These are phyloP conservation scores for Bombylius discolor DNA, from an alignment of 2,888 invertebrate species.

Conservation along the genomic window DNA sequence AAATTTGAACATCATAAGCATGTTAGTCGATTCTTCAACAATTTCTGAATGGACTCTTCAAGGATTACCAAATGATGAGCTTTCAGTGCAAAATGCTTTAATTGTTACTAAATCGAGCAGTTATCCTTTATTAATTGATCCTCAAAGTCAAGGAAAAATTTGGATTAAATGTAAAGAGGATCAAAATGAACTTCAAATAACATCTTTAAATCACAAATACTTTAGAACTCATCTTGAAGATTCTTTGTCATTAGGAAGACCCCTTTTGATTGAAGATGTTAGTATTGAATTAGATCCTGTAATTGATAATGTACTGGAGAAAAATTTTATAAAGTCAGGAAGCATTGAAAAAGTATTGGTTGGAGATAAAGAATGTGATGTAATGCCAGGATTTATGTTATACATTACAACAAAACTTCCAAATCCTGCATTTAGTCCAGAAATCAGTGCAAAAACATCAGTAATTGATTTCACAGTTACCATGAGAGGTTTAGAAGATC, in stretches of 20 bases:
- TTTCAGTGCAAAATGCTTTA: constrained; percentile 91
- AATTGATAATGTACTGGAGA: constrained; percentile 90
- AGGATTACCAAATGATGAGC: constrained; percentile 89
- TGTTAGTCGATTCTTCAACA: constrained; percentile 84
- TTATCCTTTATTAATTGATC: constrained; percentile 87
- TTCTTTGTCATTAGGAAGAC: constrained; percentile 72
- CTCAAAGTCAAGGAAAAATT: constrained; percentile 93
- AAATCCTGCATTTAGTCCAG: constrained; percentile 93
- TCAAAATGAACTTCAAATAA: constrained; percentile 81
- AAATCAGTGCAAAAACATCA: constrained; percentile 90
- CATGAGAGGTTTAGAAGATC: constrained; percentile 91
- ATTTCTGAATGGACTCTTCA: constrained; percentile 92
- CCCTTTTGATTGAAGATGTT: constrained; percentile 87
- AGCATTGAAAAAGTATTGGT: constrained; percentile 89
- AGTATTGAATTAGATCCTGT: constrained; percentile 91
- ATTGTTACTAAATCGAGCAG: constrained; percentile 93
- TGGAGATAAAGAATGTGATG: constrained; percentile 94
- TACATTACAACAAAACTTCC: constrained; percentile 94
- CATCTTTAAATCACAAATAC: constrained; percentile 91
- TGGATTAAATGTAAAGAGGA: constrained; percentile 94
- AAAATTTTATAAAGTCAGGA: constrained; percentile 95
- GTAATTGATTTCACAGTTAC: constrained; percentile 97
- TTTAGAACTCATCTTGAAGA: constrained; percentile 87
- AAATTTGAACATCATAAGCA: constrained; percentile 74
- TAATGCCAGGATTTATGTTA: constrained; percentile 88